Evolutionary conservation across 2,888 invertebrate species (phyloP), one percentile per base, ranked within the genome.

Genomic region (Leptura quadrifasciata): DNA sequence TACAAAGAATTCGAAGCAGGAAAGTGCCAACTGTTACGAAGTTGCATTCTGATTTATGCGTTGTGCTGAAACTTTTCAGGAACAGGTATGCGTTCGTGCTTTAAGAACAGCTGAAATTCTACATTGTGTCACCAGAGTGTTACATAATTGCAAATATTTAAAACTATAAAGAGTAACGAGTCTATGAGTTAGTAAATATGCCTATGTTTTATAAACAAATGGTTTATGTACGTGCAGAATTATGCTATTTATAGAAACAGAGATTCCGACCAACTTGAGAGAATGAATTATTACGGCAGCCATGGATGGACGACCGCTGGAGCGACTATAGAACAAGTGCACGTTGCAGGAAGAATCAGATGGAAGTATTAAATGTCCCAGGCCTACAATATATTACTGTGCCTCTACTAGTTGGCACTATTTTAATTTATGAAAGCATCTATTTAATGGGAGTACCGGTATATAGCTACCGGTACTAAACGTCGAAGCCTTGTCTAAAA

Each of bases 141-240:
- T 71, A 71, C 71, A 61, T 71, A 71, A 71, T 61, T 24, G 52
- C 61, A 71, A 60, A 61, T 71, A 71, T 61, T 21, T 52, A 61
- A 71, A 71, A 61, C 61, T 61, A 71, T 61, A 27, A 21, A 61
- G 52, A 27, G 60, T 47, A 54, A 61, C 24, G 61, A 52, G 61
- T 35, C 71, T 52, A 39, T 55, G n/a, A 70, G 60, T 70, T 47
- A 20, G 61, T 71, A 61, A 61, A 71, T 71, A 71, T 71, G 71
- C 27, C 52, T 61, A 52, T 52, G 61, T 61, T 61, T 71, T 52
- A 71, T 71, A 71, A 71, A 71, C 71, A 71, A 71, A 71, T 71
- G 71, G 47, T 71, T 71, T 71, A 71, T 61, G 71, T 47, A 61
- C 71, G 61, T 71, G 61, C 71, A 71, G 71, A 71, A 71, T 71